phyloP scores from a whole-genome alignment of 2,797 vertebrate genomes.

The Poeciliopsis presidionis region DNA sequence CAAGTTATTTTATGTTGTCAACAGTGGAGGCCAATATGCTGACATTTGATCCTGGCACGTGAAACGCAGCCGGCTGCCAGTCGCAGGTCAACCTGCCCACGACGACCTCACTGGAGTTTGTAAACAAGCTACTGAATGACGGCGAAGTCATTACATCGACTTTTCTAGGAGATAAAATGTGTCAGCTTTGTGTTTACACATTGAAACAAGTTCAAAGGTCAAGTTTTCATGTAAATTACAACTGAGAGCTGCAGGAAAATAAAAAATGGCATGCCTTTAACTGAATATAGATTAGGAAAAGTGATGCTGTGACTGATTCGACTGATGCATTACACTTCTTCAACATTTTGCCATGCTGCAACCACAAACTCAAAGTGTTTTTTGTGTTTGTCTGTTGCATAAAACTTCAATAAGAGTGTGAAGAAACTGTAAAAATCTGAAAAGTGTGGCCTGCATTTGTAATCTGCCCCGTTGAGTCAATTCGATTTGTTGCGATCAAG shows the following conservation, averaged over 20 bases:
- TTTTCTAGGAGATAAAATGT: neutral
- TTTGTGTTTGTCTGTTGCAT: too few relatives aligned
- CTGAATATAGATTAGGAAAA: too few relatives aligned
- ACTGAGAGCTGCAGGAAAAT: neutral
- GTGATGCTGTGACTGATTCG: neutral
- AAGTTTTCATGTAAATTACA: neutral
- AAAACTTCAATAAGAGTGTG: neutral
- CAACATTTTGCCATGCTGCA: neutral
- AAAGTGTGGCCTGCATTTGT: neutral
- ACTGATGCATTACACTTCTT: neutral
- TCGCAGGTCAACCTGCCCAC: neutral
- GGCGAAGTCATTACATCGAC: neutral
- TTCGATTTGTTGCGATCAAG: neutral
- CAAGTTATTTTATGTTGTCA: conserved; percentile 24
- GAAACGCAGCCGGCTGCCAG: neutral
- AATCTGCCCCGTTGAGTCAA: neutral
- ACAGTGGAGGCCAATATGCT: conserved; percentile 27
- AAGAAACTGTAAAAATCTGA: neutral
- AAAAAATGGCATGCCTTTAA: neutral
- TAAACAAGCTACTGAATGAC: neutral
- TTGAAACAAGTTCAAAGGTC: conserved; percentile 1
- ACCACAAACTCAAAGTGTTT: neutral
- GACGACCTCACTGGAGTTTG: neutral
- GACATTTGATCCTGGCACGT: conserved; percentile 8
- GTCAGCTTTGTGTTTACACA: neutral